Evolutionary conservation across 2,113 vertebrate genomes (phyloP).

Genomic region (Oplegnathus fasciatus): DNA sequence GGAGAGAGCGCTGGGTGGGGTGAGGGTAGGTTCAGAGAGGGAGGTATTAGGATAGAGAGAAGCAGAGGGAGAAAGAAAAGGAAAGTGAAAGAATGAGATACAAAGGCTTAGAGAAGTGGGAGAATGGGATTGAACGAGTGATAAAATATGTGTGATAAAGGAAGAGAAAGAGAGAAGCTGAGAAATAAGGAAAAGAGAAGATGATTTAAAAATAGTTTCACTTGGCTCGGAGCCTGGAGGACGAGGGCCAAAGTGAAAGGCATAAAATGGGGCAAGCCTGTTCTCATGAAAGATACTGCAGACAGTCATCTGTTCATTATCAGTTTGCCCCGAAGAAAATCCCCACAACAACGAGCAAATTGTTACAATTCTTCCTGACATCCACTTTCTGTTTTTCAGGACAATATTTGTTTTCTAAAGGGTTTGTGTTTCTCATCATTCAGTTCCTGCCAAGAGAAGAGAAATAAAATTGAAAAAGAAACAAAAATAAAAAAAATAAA

Average conservation of each 20-base stretch:
- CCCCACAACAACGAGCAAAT: slow-evolving; percentile 40
- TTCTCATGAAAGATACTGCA: slow-evolving; percentile 36
- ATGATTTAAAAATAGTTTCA: slow-evolving; percentile 46
- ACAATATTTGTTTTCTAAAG: slow-evolving; percentile 66
- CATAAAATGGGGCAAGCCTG: neutral
- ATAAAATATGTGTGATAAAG: neutral
- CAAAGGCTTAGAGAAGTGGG: neutral
- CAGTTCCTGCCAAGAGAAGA: slow-evolving; percentile 43
- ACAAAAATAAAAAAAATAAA: slow-evolving; percentile 61
- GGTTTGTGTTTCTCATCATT: slow-evolving; percentile 60
- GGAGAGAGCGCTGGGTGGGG: slow-evolving; percentile 44
- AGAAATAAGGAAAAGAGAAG: neutral
- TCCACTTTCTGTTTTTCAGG: slow-evolving; percentile 26
- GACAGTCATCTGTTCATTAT: slow-evolving; percentile 43
- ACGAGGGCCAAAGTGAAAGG: slow-evolving; percentile 32
- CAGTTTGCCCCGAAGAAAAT: slow-evolving; percentile 41
- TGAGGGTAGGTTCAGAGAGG: slow-evolving; percentile 4
- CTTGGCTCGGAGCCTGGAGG: slow-evolving; percentile 37
- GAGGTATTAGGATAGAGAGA: slow-evolving; percentile 32
- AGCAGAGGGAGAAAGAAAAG: slow-evolving; percentile 4
- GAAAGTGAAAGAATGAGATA: slow-evolving; percentile 16
- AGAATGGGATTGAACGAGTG: neutral
- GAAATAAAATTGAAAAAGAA: slow-evolving; percentile 43
- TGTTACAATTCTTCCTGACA: slow-evolving; percentile 23
- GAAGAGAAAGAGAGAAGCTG: neutral